Base-by-base conservation (phyloP, 1,140 invertebrate genomes). In the Pygmarrhopalites habei region DNA sequence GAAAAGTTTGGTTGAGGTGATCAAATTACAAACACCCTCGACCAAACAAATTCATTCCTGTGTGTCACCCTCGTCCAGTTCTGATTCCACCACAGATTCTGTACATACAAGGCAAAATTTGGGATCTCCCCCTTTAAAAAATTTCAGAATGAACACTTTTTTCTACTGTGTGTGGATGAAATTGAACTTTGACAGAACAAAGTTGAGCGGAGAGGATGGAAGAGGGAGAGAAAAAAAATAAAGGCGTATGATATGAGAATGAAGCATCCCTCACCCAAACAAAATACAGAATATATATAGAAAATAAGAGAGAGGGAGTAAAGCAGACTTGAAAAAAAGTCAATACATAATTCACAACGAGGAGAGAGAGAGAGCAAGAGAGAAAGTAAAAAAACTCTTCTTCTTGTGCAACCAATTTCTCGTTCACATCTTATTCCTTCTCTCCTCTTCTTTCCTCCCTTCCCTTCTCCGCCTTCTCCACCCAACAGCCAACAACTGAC, bases 341-440 rank as follows among this genome's bases (percentile, higher is more conserved):
- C 58, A 60, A 65, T 65, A 60, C 63, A 65, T 65, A 65, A 65
- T 65, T 65, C 63, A 65, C 56, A 60, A 56, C 58, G 32, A 39
- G 60, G 49, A 65, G 58, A 26, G 56, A n/a, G n/a, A n/a, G n/a
- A n/a, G n/a, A n/a, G n/a, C n/a, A n/a, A n/a, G 60, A 55, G 55
- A 65, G 55, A 64, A 63, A 65, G 35, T 55, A 65, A 53, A 60
- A 52, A 52, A 52, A 26, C 28, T 23, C 55, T n/a, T n/a, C n/a
- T n/a, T 65, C 57, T 60, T 51, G 46, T 51, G 52, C 49, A 58
- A 51, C 43, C 56, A 58, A 58, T 58, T 58, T 58, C 35, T 44
- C 25, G 26, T 58, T 47, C 32, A 15, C 19, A 4, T 21, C 4
- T 32, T 2, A 32, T 56, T 56, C 14, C 43, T 46, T 26, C 28